phyloP scores from a whole-genome alignment of 2,888 invertebrate genomes.

The Xanthia icteritia region DNA sequence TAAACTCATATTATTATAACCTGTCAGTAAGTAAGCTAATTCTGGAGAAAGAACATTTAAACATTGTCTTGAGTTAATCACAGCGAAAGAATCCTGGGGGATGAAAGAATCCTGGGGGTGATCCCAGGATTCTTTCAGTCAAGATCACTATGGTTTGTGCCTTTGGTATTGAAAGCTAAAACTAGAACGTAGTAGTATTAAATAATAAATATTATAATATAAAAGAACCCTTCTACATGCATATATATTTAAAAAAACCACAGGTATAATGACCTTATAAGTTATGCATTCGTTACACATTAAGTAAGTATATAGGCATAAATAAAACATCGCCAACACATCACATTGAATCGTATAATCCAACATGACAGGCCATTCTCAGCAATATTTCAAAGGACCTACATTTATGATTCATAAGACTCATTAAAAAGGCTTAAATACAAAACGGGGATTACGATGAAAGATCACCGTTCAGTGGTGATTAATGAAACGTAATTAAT shows the following conservation, averaged over 20 bases:
- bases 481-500: constrained; percentile 82
- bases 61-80: too few species aligned
- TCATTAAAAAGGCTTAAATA: constrained; percentile 45
- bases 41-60: too few species aligned
- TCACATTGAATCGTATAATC: constrained; percentile 30
- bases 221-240: too few species aligned
- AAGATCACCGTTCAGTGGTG: constrained; percentile 69
- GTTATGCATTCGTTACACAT: constrained; percentile 8
- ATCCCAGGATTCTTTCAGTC: background rate
- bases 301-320: background rate
- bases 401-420: constrained; percentile 42
- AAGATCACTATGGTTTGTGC: background rate
- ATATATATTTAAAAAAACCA: background rate
- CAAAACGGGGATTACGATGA: constrained; percentile 66
- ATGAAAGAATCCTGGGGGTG: too few species aligned
- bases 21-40: too few species aligned
- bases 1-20: too few species aligned
- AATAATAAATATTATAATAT: too few species aligned
- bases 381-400: constrained; percentile 31
- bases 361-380: background rate
- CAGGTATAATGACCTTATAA: background rate
- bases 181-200: background rate
- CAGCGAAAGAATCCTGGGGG: too few species aligned
- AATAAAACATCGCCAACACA: constrained; percentile 16
- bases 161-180: background rate